These are phyloP conservation scores for Anolis sagrei DNA, from an alignment of 2,113 vertebrate genomes.

Conservation along the genomic window DNA sequence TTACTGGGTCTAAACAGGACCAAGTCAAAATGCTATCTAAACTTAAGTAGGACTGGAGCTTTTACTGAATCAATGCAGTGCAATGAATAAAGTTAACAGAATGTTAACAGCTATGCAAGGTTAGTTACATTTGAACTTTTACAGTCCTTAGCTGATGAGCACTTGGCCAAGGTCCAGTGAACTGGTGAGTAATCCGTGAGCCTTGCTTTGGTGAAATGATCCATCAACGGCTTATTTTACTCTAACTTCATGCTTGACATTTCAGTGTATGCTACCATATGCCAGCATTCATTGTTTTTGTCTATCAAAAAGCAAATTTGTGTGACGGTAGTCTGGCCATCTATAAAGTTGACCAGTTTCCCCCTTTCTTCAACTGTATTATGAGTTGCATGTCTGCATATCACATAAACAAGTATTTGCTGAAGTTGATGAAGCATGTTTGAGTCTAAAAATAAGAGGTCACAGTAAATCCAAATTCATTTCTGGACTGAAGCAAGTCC, in stretches of 20 bases:
- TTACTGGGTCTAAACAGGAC: neutral
- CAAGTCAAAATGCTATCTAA: neutral
- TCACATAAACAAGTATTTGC: neutral
- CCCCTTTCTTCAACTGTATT: neutral
- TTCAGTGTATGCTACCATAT: neutral
- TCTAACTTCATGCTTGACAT: neutral
- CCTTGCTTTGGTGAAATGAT: neutral
- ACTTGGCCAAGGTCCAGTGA: neutral
- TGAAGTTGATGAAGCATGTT: neutral
- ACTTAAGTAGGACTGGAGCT: neutral
- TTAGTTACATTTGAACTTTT: neutral
- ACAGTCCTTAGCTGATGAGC: neutral
- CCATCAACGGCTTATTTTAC: too few species aligned
- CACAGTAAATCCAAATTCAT: neutral
- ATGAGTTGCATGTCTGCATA: neutral
- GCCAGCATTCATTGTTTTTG: neutral
- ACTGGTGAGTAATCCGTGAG: neutral
- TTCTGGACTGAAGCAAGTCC: neutral
- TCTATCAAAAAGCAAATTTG: neutral
- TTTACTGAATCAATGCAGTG: neutral
- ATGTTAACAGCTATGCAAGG: neutral
- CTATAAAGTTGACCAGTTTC: too few species aligned
- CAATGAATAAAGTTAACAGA: neutral
- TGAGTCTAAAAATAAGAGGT: neutral
- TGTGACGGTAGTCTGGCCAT: too few species aligned